Evolutionary conservation across 2,888 invertebrate species (phyloP), one percentile per base, ranked within the genome.

Genomic region (Trimorus sp.): DNA sequence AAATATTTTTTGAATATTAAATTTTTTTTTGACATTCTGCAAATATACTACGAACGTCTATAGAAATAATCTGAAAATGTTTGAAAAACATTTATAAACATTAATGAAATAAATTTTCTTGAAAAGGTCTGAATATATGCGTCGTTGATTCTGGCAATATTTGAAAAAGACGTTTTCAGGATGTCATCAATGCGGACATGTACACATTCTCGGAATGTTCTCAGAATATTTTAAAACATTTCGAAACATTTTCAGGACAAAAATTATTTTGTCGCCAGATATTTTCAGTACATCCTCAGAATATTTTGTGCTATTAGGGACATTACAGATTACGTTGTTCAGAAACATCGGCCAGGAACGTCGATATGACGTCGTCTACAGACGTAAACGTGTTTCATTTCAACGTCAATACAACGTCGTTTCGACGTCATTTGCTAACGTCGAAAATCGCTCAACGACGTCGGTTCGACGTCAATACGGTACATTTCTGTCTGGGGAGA

Each of bases 211-310:
- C n/a, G 16, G 40, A 58, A 58, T 9, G 58, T 58, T 12, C 58
- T 58, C 58, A 58, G 37, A 58, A 58, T 58, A 38, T 58, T 59
- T 40, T n/a, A n/a, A 45, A 45, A 45, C n/a, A 53, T 53, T 53
- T 53, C 16, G 53, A 53, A 53, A 53, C 14, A 53, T 53, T 14
- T 53, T 53, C 53, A 53, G 53, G 53, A 53, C 53, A 12, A 16
- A 53, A n/a, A 14, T 53, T 15, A 11, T n/a, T n/a, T 53, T 53
- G 12, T 53, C 14, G 16, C 14, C 12, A 16, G 16, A 53, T 53
- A 53, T 53, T 53, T 6, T 53, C 53, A 53, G 16, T 2, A 53
- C 53, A 6, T 53, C 53, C 53, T 53, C 14, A 53, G 53, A 53
- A 53, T 53, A 53, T 53, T 6, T 9, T 53, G 53, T 53, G 45